These are phyloP conservation scores for Polyodon spathula DNA, from an alignment of 2,113 vertebrate species.

Conservation along the genomic window DNA sequence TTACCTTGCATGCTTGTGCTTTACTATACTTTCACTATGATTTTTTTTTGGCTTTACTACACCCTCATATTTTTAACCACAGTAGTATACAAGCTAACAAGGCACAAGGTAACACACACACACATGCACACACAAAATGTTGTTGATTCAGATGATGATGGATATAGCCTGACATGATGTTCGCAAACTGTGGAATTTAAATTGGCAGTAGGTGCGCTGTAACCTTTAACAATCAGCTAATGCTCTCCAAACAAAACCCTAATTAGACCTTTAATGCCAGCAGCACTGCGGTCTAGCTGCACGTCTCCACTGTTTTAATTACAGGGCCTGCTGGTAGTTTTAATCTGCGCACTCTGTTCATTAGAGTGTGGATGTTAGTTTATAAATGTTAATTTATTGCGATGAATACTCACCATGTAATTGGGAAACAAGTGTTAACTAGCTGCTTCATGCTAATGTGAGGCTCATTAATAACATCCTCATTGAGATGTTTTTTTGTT, in stretches of 20 bases:
- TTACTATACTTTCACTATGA: too few relatives aligned
- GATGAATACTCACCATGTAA: slow-evolving; percentile 13
- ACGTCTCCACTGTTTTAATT: slow-evolving; percentile 53
- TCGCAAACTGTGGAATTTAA: background rate
- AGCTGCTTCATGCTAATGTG: slow-evolving; percentile 16
- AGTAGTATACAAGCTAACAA: too few relatives aligned
- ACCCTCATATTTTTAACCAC: too few relatives aligned
- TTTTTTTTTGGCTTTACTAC: too few relatives aligned
- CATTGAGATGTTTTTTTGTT: background rate
- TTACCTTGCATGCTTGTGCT: too few relatives aligned
- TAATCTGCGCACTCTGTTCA: slow-evolving; percentile 40
- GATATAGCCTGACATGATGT: slow-evolving; percentile 26
- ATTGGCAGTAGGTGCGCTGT: background rate
- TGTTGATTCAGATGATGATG: slow-evolving; percentile 19
- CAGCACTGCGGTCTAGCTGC: slow-evolving; percentile 41
- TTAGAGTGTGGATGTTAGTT: slow-evolving; percentile 62
- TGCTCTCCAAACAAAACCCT: slow-evolving; percentile 40
- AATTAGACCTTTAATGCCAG: slow-evolving; percentile 55
- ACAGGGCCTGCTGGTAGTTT: slow-evolving; percentile 26
- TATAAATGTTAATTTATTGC: slow-evolving; percentile 41
- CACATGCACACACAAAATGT: slow-evolving; percentile 3
- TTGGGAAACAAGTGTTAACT: slow-evolving; percentile 41
- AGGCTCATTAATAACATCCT: slow-evolving; percentile 2
- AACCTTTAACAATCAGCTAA: slow-evolving; percentile 1
- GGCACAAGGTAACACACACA: background rate